Conservation (phyloP, 92 coral and sea anemone genomes). For the Epizoanthus rinbou region DNA sequence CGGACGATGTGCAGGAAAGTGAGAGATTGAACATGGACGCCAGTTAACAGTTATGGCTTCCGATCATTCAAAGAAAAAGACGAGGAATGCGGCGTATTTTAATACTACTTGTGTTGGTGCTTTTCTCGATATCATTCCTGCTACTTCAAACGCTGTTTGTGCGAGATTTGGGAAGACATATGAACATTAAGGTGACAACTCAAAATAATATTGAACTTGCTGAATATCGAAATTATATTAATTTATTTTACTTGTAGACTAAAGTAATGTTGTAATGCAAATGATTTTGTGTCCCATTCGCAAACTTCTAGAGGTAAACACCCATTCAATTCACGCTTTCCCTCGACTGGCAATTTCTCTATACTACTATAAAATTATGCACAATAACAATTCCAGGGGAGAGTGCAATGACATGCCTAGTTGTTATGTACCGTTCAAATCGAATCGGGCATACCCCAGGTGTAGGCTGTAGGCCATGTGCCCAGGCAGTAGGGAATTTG, state of each 20-base stretch:
- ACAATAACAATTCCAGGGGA: no score
- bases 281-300: no score
- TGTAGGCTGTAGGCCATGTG: no score
- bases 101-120: slow-evolving; percentile 24
- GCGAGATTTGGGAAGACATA: slow-evolving; percentile 13
- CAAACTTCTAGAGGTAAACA: no score
- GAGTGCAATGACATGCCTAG: no score
- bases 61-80: background rate
- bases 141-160: slow-evolving; percentile 17
- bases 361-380: no score
- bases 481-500: no score
- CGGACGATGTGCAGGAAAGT: background rate
- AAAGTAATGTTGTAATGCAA: no score
- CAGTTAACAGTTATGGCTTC: slow-evolving; percentile 1
- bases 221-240: background rate
- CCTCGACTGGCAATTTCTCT: no score
- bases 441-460: no score
- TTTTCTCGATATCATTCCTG: slow-evolving; percentile 28
- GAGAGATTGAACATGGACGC: background rate
- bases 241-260: background rate
- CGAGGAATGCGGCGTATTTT: slow-evolving; percentile 29
- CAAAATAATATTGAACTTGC: background rate
- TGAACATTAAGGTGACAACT: background rate
- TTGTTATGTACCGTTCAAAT: no score
- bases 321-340: no score